phyloP scores from a whole-genome alignment of 1,140 invertebrate species.

The Drosophila orena region DNA sequence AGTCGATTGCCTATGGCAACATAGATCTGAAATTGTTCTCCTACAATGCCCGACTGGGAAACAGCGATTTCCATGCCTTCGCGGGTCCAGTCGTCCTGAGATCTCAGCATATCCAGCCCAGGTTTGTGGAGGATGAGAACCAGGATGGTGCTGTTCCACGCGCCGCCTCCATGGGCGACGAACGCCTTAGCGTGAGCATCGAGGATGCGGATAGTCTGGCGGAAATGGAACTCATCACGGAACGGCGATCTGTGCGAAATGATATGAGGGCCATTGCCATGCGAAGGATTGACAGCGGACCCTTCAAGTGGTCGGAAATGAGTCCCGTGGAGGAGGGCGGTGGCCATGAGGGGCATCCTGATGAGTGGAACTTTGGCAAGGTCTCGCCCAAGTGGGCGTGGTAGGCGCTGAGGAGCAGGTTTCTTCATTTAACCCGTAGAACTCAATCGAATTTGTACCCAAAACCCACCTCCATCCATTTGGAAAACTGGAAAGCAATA shows the following conservation, averaged over 20 bases:
- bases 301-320: conserved; percentile 91
- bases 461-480: conserved; percentile 9
- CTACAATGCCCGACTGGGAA: conserved; percentile 71
- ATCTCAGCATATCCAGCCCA: conserved; percentile 64
- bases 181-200: conserved; percentile 66
- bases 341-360: conserved; percentile 91
- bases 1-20: conserved; percentile 83
- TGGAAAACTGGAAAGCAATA: conserved; percentile 44
- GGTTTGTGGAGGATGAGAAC: conserved; percentile 31
- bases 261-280: conserved; percentile 80
- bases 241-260: conserved; percentile 73
- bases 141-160: not conserved
- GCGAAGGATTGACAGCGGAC: conserved; percentile 59
- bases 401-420: conserved; percentile 46
- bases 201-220: conserved; percentile 67
- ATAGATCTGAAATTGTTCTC: conserved; percentile 84
- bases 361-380: conserved; percentile 90
- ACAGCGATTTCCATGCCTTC: conserved; percentile 81
- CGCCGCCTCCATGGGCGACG: conserved; percentile 60
- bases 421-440: conserved; percentile 4
- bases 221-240: conserved; percentile 77
- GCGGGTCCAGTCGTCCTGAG: conserved; percentile 80
- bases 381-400: conserved; percentile 86
- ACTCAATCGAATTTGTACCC: conserved; percentile 35
- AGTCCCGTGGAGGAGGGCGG: conserved; percentile 84